Conservation (phyloP, 1,140 invertebrate genomes). For the Polypedilum pembai region DNA sequence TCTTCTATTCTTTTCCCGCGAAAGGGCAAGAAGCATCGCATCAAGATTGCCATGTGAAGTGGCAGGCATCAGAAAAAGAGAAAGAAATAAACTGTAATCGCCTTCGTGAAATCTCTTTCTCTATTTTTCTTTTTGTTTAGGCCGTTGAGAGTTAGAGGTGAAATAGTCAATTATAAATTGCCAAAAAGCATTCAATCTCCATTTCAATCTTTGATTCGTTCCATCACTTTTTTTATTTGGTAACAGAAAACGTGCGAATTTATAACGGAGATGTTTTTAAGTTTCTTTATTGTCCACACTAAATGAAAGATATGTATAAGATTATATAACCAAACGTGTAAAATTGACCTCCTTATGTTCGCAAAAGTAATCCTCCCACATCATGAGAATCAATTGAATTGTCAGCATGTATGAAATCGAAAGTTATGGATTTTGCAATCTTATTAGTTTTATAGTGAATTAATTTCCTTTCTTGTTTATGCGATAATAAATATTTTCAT, state of each 20-base stretch:
- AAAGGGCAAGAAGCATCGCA: background rate
- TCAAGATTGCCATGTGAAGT: background rate
- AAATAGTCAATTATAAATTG: background rate
- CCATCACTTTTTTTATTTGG: background rate
- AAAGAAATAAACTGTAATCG: background rate
- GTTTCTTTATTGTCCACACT: background rate
- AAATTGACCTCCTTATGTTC: no score
- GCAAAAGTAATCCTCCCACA: no score
- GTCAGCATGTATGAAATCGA: no score
- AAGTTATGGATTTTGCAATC: no score
- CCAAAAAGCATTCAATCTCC: background rate
- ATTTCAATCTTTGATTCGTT: background rate
- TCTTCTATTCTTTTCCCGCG: no score
- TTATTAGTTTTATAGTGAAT: no score
- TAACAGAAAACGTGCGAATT: background rate
- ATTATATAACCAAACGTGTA: no score
- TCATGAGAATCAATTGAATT: no score
- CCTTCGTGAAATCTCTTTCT: background rate
- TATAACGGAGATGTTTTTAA: background rate
- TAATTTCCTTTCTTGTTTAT: no score
- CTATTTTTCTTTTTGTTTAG: no score
- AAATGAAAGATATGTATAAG: no score
- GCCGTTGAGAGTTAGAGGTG: background rate
- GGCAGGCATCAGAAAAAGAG: background rate
- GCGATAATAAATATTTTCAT: no score